Evolutionary conservation across 2,888 invertebrate genomes (phyloP).

Genomic region (Boloria euphrosyne): DNA sequence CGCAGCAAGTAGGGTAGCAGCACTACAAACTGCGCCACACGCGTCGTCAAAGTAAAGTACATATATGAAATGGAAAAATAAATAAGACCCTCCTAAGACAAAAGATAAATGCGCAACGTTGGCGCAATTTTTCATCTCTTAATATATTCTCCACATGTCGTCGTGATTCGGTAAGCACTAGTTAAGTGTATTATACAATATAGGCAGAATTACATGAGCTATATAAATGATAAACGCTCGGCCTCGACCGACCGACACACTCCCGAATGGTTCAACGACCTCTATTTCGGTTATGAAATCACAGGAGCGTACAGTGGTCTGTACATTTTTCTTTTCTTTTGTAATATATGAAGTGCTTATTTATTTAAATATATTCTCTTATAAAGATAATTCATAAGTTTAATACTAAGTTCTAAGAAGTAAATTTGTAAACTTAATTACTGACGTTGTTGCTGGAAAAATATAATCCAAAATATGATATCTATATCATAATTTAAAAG

Average conservation of each 20-base stretch:
- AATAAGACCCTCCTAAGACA: background rate
- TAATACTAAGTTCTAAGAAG: too few relatives aligned
- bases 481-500: too few relatives aligned
- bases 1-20: too few relatives aligned
- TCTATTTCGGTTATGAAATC: slow-evolving; percentile 69
- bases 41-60: too few relatives aligned
- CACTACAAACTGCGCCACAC: too few relatives aligned
- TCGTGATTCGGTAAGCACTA: slow-evolving; percentile 14
- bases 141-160: slow-evolving; percentile 23
- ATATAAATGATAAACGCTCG: slow-evolving; percentile 65
- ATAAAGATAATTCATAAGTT: too few relatives aligned
- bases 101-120: background rate
- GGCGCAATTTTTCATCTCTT: background rate
- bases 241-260: slow-evolving; percentile 81
- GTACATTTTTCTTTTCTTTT: background rate
- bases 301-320: slow-evolving; percentile 25
- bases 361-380: too few relatives aligned
- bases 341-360: background rate
- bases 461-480: too few relatives aligned
- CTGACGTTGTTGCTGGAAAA: too few relatives aligned
- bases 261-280: slow-evolving; percentile 67
- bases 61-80: too few relatives aligned
- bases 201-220: slow-evolving; percentile 41
- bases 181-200: slow-evolving; percentile 22
- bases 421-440: too few relatives aligned